phyloP scores from a whole-genome alignment of 2,113 vertebrate species.

The Melanerpes formicivorus region DNA sequence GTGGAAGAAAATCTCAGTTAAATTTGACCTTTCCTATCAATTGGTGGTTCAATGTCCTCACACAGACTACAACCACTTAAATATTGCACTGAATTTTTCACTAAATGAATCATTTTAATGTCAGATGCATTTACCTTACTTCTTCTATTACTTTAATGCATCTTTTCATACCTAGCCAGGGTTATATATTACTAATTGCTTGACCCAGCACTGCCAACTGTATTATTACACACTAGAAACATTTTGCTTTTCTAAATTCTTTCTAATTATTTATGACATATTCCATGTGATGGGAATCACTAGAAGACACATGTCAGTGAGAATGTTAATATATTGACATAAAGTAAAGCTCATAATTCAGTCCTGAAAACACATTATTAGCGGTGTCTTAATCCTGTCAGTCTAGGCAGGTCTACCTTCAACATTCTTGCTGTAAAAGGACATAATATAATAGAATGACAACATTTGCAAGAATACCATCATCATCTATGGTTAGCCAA shows the following conservation, averaged over 20 bases:
- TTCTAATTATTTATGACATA: slow-evolving; percentile 8
- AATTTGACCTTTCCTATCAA: not conserved
- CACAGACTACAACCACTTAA: not conserved
- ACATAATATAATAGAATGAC: not conserved
- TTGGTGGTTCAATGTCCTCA: not conserved
- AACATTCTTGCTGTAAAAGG: not conserved
- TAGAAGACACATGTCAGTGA: slow-evolving; percentile 4
- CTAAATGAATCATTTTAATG: slow-evolving; percentile 39
- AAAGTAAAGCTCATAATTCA: not conserved
- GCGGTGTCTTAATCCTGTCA: not conserved
- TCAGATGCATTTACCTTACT: not conserved
- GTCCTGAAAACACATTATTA: not conserved
- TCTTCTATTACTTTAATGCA: slow-evolving; percentile 54
- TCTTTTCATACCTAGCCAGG: slow-evolving; percentile 24
- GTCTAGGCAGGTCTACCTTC: not conserved
- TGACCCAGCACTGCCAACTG: slow-evolving; percentile 26
- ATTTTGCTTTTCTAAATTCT: slow-evolving; percentile 22
- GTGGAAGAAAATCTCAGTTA: not conserved
- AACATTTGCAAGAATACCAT: not conserved
- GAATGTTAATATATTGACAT: not conserved
- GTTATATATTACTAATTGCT: slow-evolving; percentile 54
- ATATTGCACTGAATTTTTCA: slow-evolving; percentile 10
- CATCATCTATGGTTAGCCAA: not conserved
- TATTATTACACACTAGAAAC: slow-evolving; percentile 46
- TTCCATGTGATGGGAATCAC: not conserved